Evolutionary conservation across 2,797 vertebrate species (phyloP).

Genomic region (Macropus fuliginosus): DNA sequence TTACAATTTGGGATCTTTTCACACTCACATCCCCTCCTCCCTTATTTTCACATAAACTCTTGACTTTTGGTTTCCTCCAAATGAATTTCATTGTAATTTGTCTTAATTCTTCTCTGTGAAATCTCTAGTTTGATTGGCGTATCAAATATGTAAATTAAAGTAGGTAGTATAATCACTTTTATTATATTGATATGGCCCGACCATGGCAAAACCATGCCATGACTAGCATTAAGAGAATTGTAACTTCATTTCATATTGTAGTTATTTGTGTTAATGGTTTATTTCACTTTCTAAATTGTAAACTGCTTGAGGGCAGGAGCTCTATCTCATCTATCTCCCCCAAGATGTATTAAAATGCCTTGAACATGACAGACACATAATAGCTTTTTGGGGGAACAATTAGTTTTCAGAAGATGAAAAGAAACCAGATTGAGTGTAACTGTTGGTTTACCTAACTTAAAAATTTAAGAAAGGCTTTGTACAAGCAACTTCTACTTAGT

Average conservation of each 20-base stretch:
- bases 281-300: not conserved
- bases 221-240: not conserved
- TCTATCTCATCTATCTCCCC: not conserved
- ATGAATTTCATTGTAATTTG: not conserved
- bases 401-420: not conserved
- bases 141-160: not conserved
- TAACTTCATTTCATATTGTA: not conserved
- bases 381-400: not conserved
- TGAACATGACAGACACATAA: not conserved
- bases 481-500: too few relatives aligned
- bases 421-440: not conserved
- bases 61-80: not conserved
- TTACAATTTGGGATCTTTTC: not conserved
- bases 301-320: not conserved
- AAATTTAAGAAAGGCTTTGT: not conserved
- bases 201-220: not conserved
- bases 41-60: not conserved
- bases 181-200: not conserved
- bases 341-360: not conserved
- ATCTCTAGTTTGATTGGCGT: not conserved
- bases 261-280: not conserved
- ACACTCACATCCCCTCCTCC: not conserved
- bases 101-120: not conserved
- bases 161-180: not conserved
- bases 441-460: not conserved